These are phyloP conservation scores for Apocheima hispidaria DNA, from an alignment of 2,888 invertebrate genomes.

Conservation along the genomic window DNA sequence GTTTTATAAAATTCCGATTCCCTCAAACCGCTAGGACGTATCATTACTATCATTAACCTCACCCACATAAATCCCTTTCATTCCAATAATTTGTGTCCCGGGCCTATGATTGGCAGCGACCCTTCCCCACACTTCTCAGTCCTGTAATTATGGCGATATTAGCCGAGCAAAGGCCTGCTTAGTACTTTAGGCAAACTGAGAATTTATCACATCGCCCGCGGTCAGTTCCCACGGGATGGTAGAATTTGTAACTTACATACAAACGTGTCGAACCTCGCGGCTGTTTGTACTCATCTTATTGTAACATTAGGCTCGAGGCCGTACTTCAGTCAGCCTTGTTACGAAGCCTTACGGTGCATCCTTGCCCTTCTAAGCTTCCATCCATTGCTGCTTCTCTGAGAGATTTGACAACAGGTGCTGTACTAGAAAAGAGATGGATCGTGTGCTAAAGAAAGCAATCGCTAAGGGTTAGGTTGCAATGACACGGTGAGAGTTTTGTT, in stretches of 20 bases:
- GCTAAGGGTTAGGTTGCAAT: slow-evolving; percentile 67
- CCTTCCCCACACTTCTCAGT: slow-evolving; percentile 62
- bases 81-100: slow-evolving; percentile 69
- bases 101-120: slow-evolving; percentile 52
- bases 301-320: slow-evolving; percentile 66
- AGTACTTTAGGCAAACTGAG: slow-evolving; percentile 77
- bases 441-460: slow-evolving; percentile 57
- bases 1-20: slow-evolving; percentile 52
- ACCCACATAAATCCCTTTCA: slow-evolving; percentile 59
- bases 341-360: slow-evolving; percentile 72
- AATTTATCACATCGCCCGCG: slow-evolving; percentile 80
- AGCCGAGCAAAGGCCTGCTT: slow-evolving; percentile 68
- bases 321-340: slow-evolving; percentile 68
- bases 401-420: slow-evolving; percentile 31
- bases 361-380: slow-evolving; percentile 42
- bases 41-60: slow-evolving; percentile 71
- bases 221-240: slow-evolving; percentile 80
- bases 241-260: slow-evolving; percentile 76
- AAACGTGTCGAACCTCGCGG: slow-evolving; percentile 75
- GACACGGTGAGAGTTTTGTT: slow-evolving; percentile 72
- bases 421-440: slow-evolving; percentile 52
- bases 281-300: slow-evolving; percentile 66
- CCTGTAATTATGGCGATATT: slow-evolving; percentile 76
- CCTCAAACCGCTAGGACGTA: slow-evolving; percentile 55
- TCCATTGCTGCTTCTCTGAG: slow-evolving; percentile 58